Base-by-base conservation (phyloP, 2,888 invertebrate species). In the Amaurobius ferox region DNA sequence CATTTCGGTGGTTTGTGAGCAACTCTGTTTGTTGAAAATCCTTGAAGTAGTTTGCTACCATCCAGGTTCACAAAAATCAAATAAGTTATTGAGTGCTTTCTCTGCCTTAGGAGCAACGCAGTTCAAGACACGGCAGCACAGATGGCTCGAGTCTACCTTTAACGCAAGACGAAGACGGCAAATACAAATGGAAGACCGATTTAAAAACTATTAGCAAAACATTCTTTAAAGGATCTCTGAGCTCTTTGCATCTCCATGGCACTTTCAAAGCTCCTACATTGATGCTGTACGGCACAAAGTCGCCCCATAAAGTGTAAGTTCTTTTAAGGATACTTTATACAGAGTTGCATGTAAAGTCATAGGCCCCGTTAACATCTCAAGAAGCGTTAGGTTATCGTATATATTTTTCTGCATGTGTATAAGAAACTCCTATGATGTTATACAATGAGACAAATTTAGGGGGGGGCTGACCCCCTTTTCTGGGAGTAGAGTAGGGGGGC, bases 291-390 rank as follows among this genome's bases (percentile, higher is more conserved):
- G 85, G 85, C 16, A 79, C 61, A 19, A 68, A 68, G 40, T 86
- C 85, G 0, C 61, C 67, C 13, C 79, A 73, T 19, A 86, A 86
- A 40, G 68, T 79, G 79, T 86, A 79, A 73, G 76, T 44, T 44
- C n/a, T 13, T 44, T 11, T 11, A 6, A 13, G 2, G 44, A 35
- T 35, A 35, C 11, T 44, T 11, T 44, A 44, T 16, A 44, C n/a
- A 2, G n/a, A 44, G 6, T 13, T 13, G 9, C 6, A 44, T 13
- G 9, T 44, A 2, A 44, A 13, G n/a, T 5, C n/a, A n/a, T n/a
- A n/a, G n/a, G n/a, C n/a, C n/a, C n/a, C n/a, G n/a, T n/a, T n/a
- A n/a, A n/a, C n/a, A n/a, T n/a, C n/a, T n/a, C n/a, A n/a, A n/a
- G n/a, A n/a, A n/a, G n/a, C n/a, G n/a, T n/a, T n/a, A n/a, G n/a